Evolutionary conservation across 2,113 vertebrate species (phyloP).

Genomic region (Phylloscopus trochiloides): DNA sequence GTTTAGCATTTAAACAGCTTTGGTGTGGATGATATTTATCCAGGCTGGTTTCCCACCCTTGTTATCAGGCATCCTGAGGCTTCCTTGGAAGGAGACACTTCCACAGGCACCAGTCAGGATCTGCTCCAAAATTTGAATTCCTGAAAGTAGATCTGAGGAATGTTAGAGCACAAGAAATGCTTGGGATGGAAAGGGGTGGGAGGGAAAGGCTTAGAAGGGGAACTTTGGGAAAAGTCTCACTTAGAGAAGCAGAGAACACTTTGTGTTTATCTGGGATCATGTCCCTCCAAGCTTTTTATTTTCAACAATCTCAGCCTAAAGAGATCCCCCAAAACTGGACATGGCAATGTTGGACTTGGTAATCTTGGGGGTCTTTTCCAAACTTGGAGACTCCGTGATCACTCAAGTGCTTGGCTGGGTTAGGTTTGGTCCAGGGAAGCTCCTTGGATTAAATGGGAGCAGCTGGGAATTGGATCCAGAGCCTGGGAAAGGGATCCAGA

Average conservation of each 20-base stretch:
- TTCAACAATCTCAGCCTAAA: neutral
- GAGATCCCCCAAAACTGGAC: neutral
- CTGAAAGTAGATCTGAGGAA: neutral
- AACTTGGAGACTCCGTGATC: fast-evolving
- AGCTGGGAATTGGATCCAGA: neutral
- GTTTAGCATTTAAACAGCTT: neutral
- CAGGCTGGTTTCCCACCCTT: neutral
- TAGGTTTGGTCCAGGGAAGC: neutral
- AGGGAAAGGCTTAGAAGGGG: neutral
- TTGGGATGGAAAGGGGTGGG: neutral
- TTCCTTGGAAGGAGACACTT: neutral
- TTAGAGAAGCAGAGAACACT: neutral
- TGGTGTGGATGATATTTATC: fast-evolving
- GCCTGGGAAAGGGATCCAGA: fast-evolving
- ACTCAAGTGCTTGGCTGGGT: neutral
- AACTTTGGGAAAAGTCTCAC: neutral
- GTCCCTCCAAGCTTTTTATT: neutral
- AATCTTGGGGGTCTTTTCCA: neutral
- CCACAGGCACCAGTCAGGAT: neutral
- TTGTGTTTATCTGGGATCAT: neutral
- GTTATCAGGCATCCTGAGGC: neutral
- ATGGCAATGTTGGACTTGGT: neutral
- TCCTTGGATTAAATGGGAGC: neutral
- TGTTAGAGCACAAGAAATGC: neutral
- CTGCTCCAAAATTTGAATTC: neutral